Evolutionary conservation across 2,797 vertebrate genomes (phyloP).

Genomic region (Acrossocheilus fasciatus): DNA sequence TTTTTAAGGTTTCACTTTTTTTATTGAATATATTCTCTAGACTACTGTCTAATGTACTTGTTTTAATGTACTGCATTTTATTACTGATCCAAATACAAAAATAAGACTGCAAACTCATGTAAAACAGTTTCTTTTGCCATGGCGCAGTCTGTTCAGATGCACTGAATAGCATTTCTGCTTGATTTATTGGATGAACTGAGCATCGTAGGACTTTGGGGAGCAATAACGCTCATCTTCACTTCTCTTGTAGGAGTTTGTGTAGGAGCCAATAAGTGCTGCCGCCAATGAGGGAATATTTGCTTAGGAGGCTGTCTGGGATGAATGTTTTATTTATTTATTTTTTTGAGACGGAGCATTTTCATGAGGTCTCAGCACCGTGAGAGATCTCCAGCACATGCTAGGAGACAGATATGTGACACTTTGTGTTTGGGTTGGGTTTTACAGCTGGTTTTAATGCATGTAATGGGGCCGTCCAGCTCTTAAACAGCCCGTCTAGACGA

Average conservation of each 20-base stretch:
- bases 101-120: not conserved
- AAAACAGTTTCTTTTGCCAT: not conserved
- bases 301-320: constrained; percentile 32
- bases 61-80: not conserved
- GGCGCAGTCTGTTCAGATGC: not conserved
- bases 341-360: not conserved
- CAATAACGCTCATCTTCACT: not conserved
- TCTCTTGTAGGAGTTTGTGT: constrained; percentile 2
- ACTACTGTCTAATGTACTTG: not conserved
- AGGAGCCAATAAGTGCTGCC: not conserved
- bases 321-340: not conserved
- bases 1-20: not conserved
- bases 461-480: constrained; percentile 11
- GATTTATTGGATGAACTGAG: not conserved
- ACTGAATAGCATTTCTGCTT: not conserved
- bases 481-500: constrained; percentile 54
- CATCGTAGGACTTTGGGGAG: not conserved
- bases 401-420: not conserved
- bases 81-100: not conserved
- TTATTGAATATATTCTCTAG: not conserved
- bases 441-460: constrained; percentile 23
- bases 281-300: constrained; percentile 41
- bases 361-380: not conserved
- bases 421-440: not conserved
- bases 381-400: constrained; percentile 46